Conservation (phyloP, 1,140 invertebrate species). For the Octopus bimaculoides region DNA sequence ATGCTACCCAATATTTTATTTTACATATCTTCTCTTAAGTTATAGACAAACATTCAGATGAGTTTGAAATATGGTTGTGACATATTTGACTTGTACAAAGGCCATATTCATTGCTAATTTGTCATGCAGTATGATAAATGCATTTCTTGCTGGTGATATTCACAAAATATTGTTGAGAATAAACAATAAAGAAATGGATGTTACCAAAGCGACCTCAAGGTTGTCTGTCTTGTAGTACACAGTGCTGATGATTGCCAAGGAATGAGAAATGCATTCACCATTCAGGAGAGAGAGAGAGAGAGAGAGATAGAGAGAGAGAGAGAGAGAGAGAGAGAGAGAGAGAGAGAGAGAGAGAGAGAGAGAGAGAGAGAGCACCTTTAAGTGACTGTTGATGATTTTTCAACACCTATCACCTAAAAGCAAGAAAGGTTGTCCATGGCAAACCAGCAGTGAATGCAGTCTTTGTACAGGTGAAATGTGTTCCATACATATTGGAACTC, state of each 20-base stretch:
- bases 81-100: too few relatives aligned
- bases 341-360: background rate
- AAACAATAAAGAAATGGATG: background rate
- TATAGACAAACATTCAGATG: too few relatives aligned
- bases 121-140: background rate
- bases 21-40: too few relatives aligned
- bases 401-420: too few relatives aligned
- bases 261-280: background rate
- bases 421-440: too few relatives aligned
- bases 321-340: background rate
- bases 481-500: too few relatives aligned
- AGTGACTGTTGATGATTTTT: too few relatives aligned
- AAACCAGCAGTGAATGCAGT: too few relatives aligned
- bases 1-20: too few relatives aligned
- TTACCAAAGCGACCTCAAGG: background rate
- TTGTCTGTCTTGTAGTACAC: background rate
- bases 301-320: background rate
- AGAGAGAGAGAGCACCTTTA: background rate
- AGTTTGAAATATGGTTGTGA: too few relatives aligned
- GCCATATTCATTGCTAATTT: background rate
- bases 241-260: background rate
- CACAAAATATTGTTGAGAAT: background rate
- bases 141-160: background rate
- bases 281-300: background rate
- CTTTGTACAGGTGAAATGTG: too few relatives aligned